Evolutionary conservation across 2,888 invertebrate species (phyloP), one percentile per base, ranked within the genome.

Genomic region (Latheticus oryzae): DNA sequence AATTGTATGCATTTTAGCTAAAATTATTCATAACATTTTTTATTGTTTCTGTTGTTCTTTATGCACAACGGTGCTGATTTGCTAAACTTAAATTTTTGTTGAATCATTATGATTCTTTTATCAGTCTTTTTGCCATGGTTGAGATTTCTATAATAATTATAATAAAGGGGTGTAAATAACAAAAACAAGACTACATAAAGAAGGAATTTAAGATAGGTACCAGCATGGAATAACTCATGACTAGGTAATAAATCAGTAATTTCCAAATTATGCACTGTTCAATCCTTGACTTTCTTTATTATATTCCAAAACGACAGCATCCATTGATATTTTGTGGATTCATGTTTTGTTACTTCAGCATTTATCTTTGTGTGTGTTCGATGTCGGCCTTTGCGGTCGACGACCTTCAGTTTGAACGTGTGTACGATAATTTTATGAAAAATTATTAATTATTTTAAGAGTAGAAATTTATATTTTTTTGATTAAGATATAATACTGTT

Each of bases 161-260:
- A 38, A 52, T n/a, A n/a, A n/a, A n/a, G n/a, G 52, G 52, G 52
- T 52, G 52, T 52, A 52, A 52, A 52, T 52, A 52, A 52, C 23
- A 52, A 43, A 53, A 53, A 35, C 35, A 43, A 35, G 53, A 53
- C 35, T 43, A 53, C 26, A 51, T 43, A 55, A 58, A 58, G 37
- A 55, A 58, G 58, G 48, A 63, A 66, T 67, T 66, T 66, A 67
- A 64, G 64, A 67, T 64, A 66, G 66, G 64, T 67, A 66, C 67
- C 65, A 63, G 65, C 65, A 65, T 66, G 67, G 61, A 62, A 56
- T 59, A 63, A 62, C 61, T 43, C 60, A 60, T 61, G 63, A 58
- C 60, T 53, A 61, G 61, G 61, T 60, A 63, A 67, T 67, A 67
- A 67, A 66, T 67, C 65, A 67, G 62, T 62, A 62, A 61, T 65